Conservation (phyloP, 2,113 vertebrate genomes). For the Lophius piscatorius region DNA sequence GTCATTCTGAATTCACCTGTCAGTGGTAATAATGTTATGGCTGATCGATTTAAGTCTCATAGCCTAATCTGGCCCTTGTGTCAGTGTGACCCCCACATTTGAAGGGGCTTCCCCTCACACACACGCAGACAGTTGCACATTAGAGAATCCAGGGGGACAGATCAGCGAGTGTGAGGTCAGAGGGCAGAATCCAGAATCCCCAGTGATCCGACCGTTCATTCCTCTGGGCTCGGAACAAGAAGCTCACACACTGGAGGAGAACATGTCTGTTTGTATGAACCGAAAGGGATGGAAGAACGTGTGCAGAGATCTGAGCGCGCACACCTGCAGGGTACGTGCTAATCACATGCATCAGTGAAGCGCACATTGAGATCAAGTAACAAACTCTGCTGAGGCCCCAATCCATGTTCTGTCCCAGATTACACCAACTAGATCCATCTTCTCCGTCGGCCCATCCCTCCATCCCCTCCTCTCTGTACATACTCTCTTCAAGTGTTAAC, state of each 20-base stretch:
- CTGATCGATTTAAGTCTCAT: too few species aligned
- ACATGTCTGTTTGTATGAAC: conserved; percentile 10
- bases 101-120: conserved; percentile 14
- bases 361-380: conserved; percentile 45
- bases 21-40: too few species aligned
- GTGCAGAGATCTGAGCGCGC: conserved; percentile 23
- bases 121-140: neutral
- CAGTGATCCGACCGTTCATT: conserved; percentile 41
- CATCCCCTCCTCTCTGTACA: neutral
- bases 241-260: conserved; percentile 60
- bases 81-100: conserved; percentile 1
- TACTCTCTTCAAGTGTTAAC: too few species aligned
- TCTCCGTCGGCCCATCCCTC: neutral
- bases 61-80: neutral
- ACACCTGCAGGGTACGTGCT: conserved; percentile 58
- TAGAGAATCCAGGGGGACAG: conserved; percentile 54
- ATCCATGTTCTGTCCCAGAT: conserved; percentile 61
- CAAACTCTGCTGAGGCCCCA: conserved; percentile 39
- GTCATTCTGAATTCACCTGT: too few species aligned
- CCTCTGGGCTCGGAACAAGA: conserved; percentile 52
- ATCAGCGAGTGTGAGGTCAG: conserved; percentile 57
- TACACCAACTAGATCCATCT: neutral
- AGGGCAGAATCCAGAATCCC: conserved; percentile 55
- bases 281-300: too few species aligned
- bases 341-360: conserved; percentile 62